phyloP scores from a whole-genome alignment of 2,888 invertebrate genomes.

The Hyposoter didymator region DNA sequence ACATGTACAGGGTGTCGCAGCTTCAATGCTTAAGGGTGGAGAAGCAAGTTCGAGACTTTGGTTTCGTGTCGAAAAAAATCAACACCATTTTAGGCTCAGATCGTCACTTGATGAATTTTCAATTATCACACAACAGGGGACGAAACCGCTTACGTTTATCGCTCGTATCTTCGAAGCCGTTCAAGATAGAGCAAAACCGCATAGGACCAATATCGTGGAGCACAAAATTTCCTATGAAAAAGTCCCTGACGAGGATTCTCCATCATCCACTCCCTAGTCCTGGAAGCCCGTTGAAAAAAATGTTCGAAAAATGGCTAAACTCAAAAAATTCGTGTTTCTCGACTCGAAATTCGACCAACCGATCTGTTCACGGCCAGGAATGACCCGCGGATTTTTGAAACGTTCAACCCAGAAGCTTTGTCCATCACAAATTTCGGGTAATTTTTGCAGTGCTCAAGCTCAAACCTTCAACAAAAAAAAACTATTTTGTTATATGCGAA shows the following conservation, averaged over 20 bases:
- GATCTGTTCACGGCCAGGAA: no score
- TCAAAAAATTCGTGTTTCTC: neutral
- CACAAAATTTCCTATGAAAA: neutral
- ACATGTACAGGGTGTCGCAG: slow-evolving; percentile 23
- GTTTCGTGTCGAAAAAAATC: neutral
- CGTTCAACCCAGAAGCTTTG: no score
- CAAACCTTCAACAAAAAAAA: no score
- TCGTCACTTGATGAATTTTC: neutral
- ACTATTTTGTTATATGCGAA: no score
- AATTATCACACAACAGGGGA: neutral
- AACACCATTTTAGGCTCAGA: neutral
- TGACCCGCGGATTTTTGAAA: no score
- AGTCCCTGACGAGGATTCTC: neutral
- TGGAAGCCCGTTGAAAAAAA: neutral
- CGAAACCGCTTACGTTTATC: neutral
- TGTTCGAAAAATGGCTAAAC: neutral
- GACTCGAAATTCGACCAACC: neutral
- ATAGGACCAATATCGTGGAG: neutral
- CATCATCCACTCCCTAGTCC: neutral
- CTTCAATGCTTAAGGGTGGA: neutral
- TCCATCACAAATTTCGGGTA: no score
- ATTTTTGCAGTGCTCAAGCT: no score
- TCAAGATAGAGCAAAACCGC: neutral
- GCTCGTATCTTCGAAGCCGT: neutral
- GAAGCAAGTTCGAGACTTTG: neutral